Base-by-base conservation (phyloP, 1,140 invertebrate species). In the Oreohelix idahoensis region DNA sequence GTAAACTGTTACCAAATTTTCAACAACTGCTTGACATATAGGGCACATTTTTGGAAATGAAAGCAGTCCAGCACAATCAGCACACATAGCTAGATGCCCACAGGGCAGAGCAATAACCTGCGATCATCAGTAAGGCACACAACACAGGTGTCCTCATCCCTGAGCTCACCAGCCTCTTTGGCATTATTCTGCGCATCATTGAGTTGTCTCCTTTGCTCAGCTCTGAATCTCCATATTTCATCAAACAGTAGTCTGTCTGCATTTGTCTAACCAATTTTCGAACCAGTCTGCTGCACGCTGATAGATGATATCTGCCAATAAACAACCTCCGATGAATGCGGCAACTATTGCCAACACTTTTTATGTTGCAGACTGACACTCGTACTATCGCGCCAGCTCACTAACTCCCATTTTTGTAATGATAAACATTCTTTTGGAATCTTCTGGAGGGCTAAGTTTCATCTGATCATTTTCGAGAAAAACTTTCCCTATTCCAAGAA, bases 71-170 rank as follows among this genome's bases (percentile, higher is more conserved):
- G 89, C 89, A 87, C 93, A 93, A 49, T 92, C 88, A 15, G 85
- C 83, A 88, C 93, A 93, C 35, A 92, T 69, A 86, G 92, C 92
- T 23, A 93, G 85, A 87, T 93, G 93, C 35, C 93, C 91, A 87
- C 93, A 93, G 32, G 92, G 86, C 39, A 93, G 81, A 35, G 92
- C 81, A 20, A 93, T 85, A 20, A 93, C 87, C 78, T 93, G 91
- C 92, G 84, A 8, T 86, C 86, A 86, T 92, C 91, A 4, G 84
- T 84, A 69, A 93, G 78, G 86, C 93, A 93, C 11, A 93, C 86
- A 11, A 93, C 90, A 84, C 93, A 93, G n/a, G 82, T 81, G 15
- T 86, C 79, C n/a, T 91, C 85, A 15, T 53, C 79, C 78, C 74
- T n/a, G 10, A 51, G 42, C 42, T 35, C 74, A 35, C 1, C 29